A percentile compares a stretch with the other conserved stretches of the same genome.
These are phyloP conservation scores for Orthosia cruda DNA, from an alignment of 2,888 invertebrate species.

Conservation along the genomic window DNA sequence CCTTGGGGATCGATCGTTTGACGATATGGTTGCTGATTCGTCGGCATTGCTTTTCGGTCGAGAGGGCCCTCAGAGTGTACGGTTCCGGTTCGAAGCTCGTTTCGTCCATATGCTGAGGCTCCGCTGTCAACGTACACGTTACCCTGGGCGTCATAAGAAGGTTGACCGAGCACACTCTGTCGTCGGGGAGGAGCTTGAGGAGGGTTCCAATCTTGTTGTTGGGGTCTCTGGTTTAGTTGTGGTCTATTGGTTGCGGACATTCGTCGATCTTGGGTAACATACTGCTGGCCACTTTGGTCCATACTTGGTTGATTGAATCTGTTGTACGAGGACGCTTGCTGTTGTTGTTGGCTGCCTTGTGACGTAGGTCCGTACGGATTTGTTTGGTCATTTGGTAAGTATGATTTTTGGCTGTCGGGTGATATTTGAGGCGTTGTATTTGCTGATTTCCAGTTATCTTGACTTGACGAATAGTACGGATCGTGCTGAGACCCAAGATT, in stretches of 20 bases:
- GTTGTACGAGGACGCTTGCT: constrained; percentile 72
- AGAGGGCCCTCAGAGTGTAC: constrained; percentile 84
- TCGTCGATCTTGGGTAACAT: constrained; percentile 83
- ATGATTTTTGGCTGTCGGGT: constrained; percentile 81
- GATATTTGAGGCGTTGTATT: constrained; percentile 77
- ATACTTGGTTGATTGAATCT: constrained; percentile 81
- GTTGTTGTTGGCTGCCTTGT: constrained; percentile 76
- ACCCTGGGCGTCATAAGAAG: constrained; percentile 81
- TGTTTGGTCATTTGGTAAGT: constrained; percentile 80
- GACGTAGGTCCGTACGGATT: constrained; percentile 77
- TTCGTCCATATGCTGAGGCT: constrained; percentile 79
- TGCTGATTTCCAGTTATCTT: constrained; percentile 83
- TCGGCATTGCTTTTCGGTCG: constrained; percentile 76
- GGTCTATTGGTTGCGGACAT: constrained; percentile 82
- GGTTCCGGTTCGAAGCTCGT: constrained; percentile 85
- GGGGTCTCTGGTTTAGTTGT: constrained; percentile 80
- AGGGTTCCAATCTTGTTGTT: constrained; percentile 83
- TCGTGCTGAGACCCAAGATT: constrained; percentile 81
- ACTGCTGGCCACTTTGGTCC: constrained; percentile 86
- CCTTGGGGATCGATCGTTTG: constrained; percentile 80
- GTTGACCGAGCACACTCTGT: constrained; percentile 87
- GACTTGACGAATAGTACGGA: constrained; percentile 81
- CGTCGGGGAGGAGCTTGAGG: constrained; percentile 80
- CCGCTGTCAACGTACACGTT: constrained; percentile 80
- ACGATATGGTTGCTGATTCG: constrained; percentile 80